phyloP scores from a whole-genome alignment of 1,140 invertebrate species.

The Drosophila leontia region DNA sequence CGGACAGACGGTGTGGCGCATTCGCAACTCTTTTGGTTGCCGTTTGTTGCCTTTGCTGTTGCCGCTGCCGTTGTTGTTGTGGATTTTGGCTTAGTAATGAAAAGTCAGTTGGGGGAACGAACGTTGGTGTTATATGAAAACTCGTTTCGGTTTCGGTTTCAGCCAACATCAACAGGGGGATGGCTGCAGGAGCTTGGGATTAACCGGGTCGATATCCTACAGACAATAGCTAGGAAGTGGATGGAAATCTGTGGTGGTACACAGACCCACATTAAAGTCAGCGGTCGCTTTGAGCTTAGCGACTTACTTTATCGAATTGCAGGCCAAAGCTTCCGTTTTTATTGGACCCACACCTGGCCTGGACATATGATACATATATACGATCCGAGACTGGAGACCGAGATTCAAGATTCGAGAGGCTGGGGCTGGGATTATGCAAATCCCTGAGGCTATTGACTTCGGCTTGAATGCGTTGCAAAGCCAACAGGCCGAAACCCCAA shows the following conservation, averaged over 20 bases:
- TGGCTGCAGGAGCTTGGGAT: slow-evolving; percentile 38
- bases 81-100: slow-evolving; percentile 77
- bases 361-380: slow-evolving; percentile 40
- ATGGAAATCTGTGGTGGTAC: slow-evolving; percentile 45
- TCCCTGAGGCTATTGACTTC: slow-evolving; percentile 31
- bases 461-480: slow-evolving; percentile 48
- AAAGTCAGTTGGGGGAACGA: slow-evolving; percentile 67
- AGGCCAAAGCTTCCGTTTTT: slow-evolving; percentile 33
- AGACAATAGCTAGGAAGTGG: slow-evolving; percentile 79
- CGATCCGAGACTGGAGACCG: slow-evolving; percentile 3
- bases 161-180: slow-evolving; percentile 7
- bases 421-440: slow-evolving; percentile 45
- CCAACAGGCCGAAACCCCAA: slow-evolving; percentile 11
- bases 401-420: slow-evolving; percentile 22
- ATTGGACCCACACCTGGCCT: slow-evolving; percentile 27
- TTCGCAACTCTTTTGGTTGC: slow-evolving; percentile 68
- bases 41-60: slow-evolving; percentile 8
- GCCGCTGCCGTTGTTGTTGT: slow-evolving; percentile 39
- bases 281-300: slow-evolving; percentile 33
- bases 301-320: slow-evolving; percentile 9
- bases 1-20: slow-evolving; percentile 49
- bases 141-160: slow-evolving; percentile 63
- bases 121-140: slow-evolving; percentile 75
- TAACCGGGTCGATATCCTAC: slow-evolving; percentile 79
- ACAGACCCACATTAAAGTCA: slow-evolving; percentile 59